Evolutionary conservation across 2,888 invertebrate genomes (phyloP), one percentile per base, ranked within the genome.

Genomic region (Nematopogon swammerdamellus): DNA sequence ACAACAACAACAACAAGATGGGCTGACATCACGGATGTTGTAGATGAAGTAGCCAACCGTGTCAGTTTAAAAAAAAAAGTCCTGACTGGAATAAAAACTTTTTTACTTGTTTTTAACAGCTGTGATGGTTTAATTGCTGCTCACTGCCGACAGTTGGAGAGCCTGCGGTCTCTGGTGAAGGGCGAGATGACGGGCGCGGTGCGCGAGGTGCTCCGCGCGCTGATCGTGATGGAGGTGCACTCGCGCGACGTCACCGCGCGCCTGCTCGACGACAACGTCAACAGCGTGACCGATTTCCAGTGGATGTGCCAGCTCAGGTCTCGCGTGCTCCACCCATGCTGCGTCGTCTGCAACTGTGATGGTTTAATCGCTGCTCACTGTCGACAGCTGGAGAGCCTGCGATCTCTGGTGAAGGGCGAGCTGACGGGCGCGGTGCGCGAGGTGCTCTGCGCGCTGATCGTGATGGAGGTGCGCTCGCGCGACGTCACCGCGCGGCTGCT

Each of bases 231-330:
- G 16, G 91, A 91, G 61, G 90, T 92, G 29, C 91, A 91, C 64
- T 88, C 91, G 1, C 79, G 91, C 53, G 91, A 92, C 64, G 90
- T 91, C 44, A 85, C 90, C 0, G 69, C 76, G 53, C 84, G 79
- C 48, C 77, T 92, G 50, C 73, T 91, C 1, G 80, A 85, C 30
- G 82, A 85, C 56, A 70, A 79, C 36, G 86, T 90, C 16, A 69
- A 70, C 49, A 87, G 82, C 60, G 70, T 84, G 19, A 85, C 88
- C 51, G 91, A 91, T 66, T 92, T 92, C 64, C 89, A 90, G 63
- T 92, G 91, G 91, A 90, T 88, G 44, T 87, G 88, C 57, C 91
- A 92, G 64, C 71, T 92, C n/a, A 82, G 89, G 85, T 85, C n/a
- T n/a, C n/a, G 25, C 8, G n/a, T n/a, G n/a, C n/a, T n/a, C n/a